Evolutionary conservation across 2,113 vertebrate species (phyloP).

Genomic region (Neotoma lepida): DNA sequence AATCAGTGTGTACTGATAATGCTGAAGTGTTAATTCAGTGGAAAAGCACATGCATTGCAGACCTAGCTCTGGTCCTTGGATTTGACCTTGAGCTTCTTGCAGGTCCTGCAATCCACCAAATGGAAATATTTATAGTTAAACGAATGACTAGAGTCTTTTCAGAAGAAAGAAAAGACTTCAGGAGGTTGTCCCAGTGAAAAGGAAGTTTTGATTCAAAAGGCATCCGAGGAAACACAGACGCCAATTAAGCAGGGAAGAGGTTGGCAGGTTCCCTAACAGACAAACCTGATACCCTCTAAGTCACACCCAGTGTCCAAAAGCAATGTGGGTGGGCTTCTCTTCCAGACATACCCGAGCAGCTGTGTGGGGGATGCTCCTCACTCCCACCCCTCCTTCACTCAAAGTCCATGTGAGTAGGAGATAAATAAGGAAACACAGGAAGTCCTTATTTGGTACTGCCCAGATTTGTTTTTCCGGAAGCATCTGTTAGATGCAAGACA

Average conservation of each 20-base stretch:
- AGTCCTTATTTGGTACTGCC: constrained; percentile 76
- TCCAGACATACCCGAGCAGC: constrained; percentile 77
- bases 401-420: constrained; percentile 57
- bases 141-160: not conserved
- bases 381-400: constrained; percentile 49
- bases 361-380: constrained; percentile 68
- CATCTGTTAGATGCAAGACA: constrained; percentile 39
- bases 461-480: constrained; percentile 31
- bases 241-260: constrained; percentile 5
- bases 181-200: not conserved
- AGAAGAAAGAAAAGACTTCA: not conserved
- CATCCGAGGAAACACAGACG: constrained; percentile 59
- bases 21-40: not conserved
- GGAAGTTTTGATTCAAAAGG: constrained; percentile 45
- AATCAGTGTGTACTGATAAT: not conserved
- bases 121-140: not conserved
- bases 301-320: constrained; percentile 78
- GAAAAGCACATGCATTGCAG: not conserved
- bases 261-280: constrained; percentile 71
- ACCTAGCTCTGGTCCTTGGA: not conserved
- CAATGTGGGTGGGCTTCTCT: constrained; percentile 79
- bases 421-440: constrained; percentile 78
- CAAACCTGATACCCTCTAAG: constrained; percentile 71
- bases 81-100: not conserved
- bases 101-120: not conserved